phyloP scores from a whole-genome alignment of 1,140 invertebrate species.

The Procambarus virginalis region DNA sequence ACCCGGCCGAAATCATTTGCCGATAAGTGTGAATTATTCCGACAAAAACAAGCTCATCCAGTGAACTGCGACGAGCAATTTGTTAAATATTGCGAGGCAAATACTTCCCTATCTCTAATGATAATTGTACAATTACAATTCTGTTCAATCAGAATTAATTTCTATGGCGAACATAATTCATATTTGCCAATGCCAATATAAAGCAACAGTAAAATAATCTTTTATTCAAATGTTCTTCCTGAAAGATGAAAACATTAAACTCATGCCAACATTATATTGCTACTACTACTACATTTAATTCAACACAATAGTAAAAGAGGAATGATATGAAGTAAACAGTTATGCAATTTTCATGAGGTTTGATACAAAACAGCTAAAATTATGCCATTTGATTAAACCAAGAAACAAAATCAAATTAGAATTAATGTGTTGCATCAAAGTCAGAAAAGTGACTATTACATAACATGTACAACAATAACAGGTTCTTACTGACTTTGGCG shows the following conservation, averaged over 20 bases:
- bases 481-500: slow-evolving; percentile 94
- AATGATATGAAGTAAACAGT: not conserved
- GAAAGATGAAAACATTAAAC: not conserved
- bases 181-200: no score
- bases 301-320: not conserved
- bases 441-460: slow-evolving; percentile 37
- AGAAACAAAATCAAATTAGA: slow-evolving; percentile 13
- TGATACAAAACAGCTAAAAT: not conserved
- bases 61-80: no score
- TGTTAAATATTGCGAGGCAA: no score
- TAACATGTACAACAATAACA: slow-evolving; percentile 63
- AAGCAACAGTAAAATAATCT: not conserved
- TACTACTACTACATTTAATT: not conserved
- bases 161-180: no score
- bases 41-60: no score
- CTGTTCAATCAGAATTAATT: no score
- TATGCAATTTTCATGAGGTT: not conserved
- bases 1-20: no score
- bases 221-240: not conserved
- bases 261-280: not conserved
- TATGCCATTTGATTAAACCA: not conserved
- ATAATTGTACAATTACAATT: no score
- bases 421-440: slow-evolving; percentile 18
- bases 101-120: no score
- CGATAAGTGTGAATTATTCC: no score